Base-by-base conservation (phyloP, 2,797 vertebrate genomes). In the Philypnodon macrostomus region DNA sequence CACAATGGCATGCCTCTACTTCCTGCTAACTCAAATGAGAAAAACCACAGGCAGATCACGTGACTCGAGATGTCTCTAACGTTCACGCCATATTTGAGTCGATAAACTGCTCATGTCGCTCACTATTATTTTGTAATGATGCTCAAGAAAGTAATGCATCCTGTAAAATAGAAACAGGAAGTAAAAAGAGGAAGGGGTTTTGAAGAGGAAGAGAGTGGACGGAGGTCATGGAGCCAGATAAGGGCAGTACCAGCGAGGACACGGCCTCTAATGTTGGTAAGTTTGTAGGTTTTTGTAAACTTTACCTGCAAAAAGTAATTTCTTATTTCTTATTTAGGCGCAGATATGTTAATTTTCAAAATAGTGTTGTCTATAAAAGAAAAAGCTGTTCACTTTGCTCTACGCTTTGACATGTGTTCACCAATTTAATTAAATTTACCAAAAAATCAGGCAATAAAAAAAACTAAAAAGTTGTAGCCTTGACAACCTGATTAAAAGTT, bases 171-270 rank as follows among this genome's bases (percentile, higher is more conserved):
- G 24, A 21, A 11, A 67, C 23, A 70, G 59, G 54, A 84, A 77
- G 15, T 7, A 38, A 60, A 73, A 79, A 79, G 58, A 67, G 67
- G 73, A 84, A 85, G 75, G 62, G 73, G 61, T 41, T 59, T 10
- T 33, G 5, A 48, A 30, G 51, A 33, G 33, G 35, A 65, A 56
- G 47, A 38, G 39, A 17, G 45, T 36, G 39, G 23, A 56, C 14
- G 1, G 67, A 15, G 8, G 55, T 49, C 70, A 88, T 84, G 82
- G 85, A 85, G 38, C 30, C 1, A 27, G 30, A 68, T 44, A 56
- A 56, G 15, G 36, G 75, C 29, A 44, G 26, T 21, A 34, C 26
- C 11, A 36, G 37, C 34, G 11, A 7, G 0, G 45, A 19, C 9
- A 10, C 35, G 2, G 27, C 35, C 15, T 4, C 42, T 13, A 58